Percentiles rank a stretch among this genome's conserved stretches.
These are phyloP conservation scores for Oncorhynchus keta DNA, from an alignment of 2,113 vertebrate species.

Conservation along the genomic window DNA sequence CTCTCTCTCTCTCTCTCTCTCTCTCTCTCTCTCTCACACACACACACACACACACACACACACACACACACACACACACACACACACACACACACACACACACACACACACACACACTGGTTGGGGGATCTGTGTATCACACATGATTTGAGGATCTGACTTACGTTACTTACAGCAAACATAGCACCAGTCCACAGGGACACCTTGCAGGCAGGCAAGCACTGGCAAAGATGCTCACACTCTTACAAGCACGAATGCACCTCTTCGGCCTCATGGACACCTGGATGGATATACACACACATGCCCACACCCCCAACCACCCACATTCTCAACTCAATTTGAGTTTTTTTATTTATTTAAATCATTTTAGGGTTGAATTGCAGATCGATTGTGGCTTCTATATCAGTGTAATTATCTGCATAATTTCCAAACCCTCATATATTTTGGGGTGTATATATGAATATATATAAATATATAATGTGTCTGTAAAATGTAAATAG, in stretches of 20 bases:
- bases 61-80: not conserved
- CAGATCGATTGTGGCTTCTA: too few relatives aligned
- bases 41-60: not conserved
- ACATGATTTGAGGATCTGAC: too few relatives aligned
- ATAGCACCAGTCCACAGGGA: too few relatives aligned
- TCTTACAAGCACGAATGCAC: slow-evolving; percentile 11
- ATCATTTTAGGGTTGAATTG: too few relatives aligned
- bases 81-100: not conserved
- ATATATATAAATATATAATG: too few relatives aligned
- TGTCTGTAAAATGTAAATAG: too few relatives aligned
- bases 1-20: too few relatives aligned
- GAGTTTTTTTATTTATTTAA: not conserved
- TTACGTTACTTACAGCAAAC: not conserved
- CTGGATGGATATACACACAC: not conserved
- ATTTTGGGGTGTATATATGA: too few relatives aligned
- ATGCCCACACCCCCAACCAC: not conserved
- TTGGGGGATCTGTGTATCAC: too few relatives aligned
- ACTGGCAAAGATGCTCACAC: slow-evolving; percentile 19
- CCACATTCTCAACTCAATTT: not conserved
- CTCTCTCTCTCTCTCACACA: too few relatives aligned
- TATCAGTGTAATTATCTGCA: too few relatives aligned
- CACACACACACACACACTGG: not conserved
- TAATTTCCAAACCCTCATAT: too few relatives aligned
- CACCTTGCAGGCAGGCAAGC: not conserved
- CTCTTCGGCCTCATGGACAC: not conserved